These are phyloP conservation scores for Hypomecis punctinalis DNA, from an alignment of 2,888 invertebrate genomes.

Conservation along the genomic window DNA sequence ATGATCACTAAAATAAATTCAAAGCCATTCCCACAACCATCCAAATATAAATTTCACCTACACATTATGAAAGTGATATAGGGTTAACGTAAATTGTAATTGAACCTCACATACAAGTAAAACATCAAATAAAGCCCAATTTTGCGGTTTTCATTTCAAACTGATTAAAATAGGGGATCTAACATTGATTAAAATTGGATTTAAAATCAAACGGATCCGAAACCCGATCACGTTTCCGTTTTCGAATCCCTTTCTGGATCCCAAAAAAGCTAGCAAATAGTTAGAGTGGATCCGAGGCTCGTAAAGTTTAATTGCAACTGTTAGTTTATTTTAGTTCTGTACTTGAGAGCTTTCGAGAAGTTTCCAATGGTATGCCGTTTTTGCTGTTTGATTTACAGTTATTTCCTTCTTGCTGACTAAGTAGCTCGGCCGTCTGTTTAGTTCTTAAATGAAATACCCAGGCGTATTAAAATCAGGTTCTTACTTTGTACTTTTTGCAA, in stretches of 20 bases:
- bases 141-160: conserved; percentile 16
- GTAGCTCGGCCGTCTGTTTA: no score
- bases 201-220: conserved; percentile 19
- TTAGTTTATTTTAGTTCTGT: conserved; percentile 56
- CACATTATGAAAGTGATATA: no score
- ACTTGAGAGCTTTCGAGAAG: conserved; percentile 34
- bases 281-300: conserved; percentile 38
- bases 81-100: no score
- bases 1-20: no score
- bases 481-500: no score
- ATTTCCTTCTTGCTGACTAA: not conserved
- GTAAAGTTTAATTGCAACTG: conserved; percentile 63
- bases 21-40: no score
- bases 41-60: no score
- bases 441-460: no score
- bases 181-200: conserved; percentile 25
- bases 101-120: no score
- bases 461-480: no score
- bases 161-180: conserved; percentile 9
- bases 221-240: conserved; percentile 29
- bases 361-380: conserved; percentile 30
- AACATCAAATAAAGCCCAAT: conserved; percentile 11
- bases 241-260: conserved; percentile 27
- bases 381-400: not conserved
- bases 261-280: conserved; percentile 42